Evolutionary conservation across 2,888 invertebrate genomes (phyloP).

Genomic region (Andricus curvator): DNA sequence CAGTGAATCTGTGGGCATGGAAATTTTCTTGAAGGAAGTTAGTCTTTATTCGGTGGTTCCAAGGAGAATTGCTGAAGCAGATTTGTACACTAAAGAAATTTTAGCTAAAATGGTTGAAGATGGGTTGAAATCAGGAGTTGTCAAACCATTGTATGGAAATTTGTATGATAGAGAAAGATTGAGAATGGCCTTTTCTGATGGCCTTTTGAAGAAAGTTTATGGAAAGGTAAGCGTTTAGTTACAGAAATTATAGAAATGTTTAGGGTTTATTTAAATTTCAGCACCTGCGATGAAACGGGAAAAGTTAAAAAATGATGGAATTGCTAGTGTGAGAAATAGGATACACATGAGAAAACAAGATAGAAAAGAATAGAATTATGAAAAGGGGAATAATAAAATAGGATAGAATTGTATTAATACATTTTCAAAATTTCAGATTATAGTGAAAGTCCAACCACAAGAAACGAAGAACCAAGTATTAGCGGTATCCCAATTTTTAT

Average conservation of each 20-base stretch:
- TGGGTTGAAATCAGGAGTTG: slow-evolving; percentile 84
- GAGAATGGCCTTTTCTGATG: slow-evolving; percentile 85
- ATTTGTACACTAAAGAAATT: slow-evolving; percentile 80
- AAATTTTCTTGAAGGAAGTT: slow-evolving; percentile 54
- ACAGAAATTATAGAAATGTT: neutral
- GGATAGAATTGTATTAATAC: neutral
- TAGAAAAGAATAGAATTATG: no score
- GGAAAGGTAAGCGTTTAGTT: slow-evolving; percentile 82
- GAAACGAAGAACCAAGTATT: slow-evolving; percentile 42
- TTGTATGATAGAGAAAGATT: slow-evolving; percentile 83
- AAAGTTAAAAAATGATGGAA: no score
- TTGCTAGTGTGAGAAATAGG: no score
- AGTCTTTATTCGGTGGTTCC: slow-evolving; percentile 76
- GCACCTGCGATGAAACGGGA: no score
- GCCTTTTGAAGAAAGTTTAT: slow-evolving; percentile 86
- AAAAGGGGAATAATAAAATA: no score
- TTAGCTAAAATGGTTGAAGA: slow-evolving; percentile 81
- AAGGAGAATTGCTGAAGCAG: slow-evolving; percentile 62
- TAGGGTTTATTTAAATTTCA: no score
- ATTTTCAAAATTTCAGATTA: slow-evolving; percentile 49
- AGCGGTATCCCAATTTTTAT: slow-evolving; percentile 78
- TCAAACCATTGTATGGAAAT: slow-evolving; percentile 84
- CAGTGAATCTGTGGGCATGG: slow-evolving; percentile 79
- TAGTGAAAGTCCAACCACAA: slow-evolving; percentile 62
- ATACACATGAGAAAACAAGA: no score